Conservation (phyloP, 2,888 invertebrate genomes). For the Ichneumoninae sp. region DNA sequence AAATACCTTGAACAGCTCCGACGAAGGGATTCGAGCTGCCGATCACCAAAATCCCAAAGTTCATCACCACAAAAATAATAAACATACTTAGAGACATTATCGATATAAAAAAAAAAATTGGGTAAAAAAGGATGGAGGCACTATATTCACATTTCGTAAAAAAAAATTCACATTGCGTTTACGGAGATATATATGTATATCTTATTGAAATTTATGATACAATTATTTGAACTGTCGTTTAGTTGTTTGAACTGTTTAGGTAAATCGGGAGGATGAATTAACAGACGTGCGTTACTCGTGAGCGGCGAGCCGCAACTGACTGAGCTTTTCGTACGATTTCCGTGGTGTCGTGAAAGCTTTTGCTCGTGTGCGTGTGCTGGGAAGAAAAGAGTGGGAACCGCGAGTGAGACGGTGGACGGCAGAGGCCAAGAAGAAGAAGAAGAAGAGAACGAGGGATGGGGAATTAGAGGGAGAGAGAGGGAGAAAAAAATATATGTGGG, state of each 20-base stretch:
- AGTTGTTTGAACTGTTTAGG: not conserved
- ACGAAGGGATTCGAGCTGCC: conserved; percentile 69
- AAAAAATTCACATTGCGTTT: conserved; percentile 9
- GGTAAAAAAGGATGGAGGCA: conserved; percentile 15
- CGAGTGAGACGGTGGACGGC: conserved; percentile 39
- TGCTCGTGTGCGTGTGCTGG: conserved; percentile 51
- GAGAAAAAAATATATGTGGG: conserved; percentile 70
- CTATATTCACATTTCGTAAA: conserved; percentile 35
- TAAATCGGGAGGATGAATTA: conserved; percentile 40
- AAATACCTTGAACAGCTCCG: conserved; percentile 73
- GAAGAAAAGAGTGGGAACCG: conserved; percentile 56
- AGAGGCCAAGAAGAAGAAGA: conserved; percentile 40
- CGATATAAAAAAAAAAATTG: not conserved
- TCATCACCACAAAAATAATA: conserved; percentile 64
- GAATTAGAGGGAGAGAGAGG: conserved; percentile 17
- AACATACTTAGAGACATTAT: conserved; percentile 61
- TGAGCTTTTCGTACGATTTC: conserved; percentile 74
- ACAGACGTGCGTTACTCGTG: conserved; percentile 54
- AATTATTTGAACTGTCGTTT: not conserved
- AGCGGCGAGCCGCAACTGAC: conserved; percentile 73
- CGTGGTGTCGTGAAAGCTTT: conserved; percentile 63
- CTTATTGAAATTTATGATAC: conserved; percentile 3
- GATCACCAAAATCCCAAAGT: conserved; percentile 62
- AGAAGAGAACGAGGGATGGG: conserved; percentile 40
- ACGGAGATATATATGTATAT: not conserved